Evolutionary conservation across 2,797 vertebrate species (phyloP).

Genomic region (Ibycter americanus): DNA sequence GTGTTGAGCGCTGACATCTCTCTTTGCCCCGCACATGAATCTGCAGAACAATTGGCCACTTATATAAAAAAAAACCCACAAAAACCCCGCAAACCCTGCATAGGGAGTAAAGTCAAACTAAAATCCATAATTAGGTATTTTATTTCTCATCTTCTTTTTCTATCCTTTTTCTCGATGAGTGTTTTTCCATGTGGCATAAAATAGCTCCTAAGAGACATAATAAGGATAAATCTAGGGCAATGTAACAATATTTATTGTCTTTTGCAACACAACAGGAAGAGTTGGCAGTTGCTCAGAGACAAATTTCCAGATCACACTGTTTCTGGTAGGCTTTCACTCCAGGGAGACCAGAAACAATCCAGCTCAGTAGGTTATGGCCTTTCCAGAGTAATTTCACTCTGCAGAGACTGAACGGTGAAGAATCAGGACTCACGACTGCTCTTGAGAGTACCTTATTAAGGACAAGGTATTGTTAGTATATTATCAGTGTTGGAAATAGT

Average conservation of each 20-base stretch:
- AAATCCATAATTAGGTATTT: not conserved
- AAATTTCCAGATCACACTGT: not conserved
- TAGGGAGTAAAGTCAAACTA: not conserved
- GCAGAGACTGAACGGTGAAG: not conserved
- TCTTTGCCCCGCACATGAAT: not conserved
- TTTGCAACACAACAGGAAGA: not conserved
- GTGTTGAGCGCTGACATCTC: not conserved
- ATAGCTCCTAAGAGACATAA: not conserved
- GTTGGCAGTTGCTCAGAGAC: not conserved
- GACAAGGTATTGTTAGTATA: not conserved
- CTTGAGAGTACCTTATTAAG: not conserved
- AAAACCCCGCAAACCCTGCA: not conserved
- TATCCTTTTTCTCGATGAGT: not conserved
- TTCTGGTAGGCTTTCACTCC: not conserved
- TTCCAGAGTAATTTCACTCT: not conserved
- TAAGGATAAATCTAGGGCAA: not conserved
- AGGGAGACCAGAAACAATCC: not conserved
- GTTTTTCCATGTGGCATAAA: conserved; percentile 1
- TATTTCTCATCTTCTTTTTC: not conserved
- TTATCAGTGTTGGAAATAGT: not conserved
- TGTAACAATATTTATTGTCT: not conserved
- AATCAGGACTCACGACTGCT: not conserved
- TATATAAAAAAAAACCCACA: not conserved
- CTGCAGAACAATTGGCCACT: not conserved
- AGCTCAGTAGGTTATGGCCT: not conserved